A percentile compares a stretch with the other conserved stretches of the same genome.
These are phyloP conservation scores for Eupeodes latifasciatus DNA, from an alignment of 2,888 invertebrate genomes.

Conservation along the genomic window DNA sequence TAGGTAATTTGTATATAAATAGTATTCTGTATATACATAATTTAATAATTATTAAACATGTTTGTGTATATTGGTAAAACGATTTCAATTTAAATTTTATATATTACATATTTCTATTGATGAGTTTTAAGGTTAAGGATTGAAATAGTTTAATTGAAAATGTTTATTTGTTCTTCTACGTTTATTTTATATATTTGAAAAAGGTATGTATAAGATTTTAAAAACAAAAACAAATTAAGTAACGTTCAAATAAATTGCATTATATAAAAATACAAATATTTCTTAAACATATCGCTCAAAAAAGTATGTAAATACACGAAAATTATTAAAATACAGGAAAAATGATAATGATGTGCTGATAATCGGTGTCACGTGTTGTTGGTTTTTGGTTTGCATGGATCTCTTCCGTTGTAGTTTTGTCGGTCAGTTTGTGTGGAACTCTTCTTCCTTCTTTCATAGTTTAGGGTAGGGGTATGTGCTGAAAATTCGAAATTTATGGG, in stretches of 20 bases:
- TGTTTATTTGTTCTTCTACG: conserved; percentile 38
- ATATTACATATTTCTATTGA: conserved; percentile 57
- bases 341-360: not conserved
- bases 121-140: conserved; percentile 50
- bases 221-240: conserved; percentile 60
- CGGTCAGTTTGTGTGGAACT: too few species aligned
- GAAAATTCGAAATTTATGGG: too few species aligned
- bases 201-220: conserved; percentile 30
- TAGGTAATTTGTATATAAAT: conserved; percentile 54
- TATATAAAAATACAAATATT: conserved; percentile 72
- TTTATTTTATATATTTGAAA: conserved; percentile 51
- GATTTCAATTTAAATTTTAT: too few species aligned
- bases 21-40: conserved; percentile 63
- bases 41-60: conserved; percentile 37
- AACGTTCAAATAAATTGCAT: too few species aligned
- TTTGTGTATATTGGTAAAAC: too few species aligned
- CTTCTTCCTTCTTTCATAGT: too few species aligned
- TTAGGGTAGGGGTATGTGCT: too few species aligned
- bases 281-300: conserved; percentile 63
- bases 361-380: too few species aligned
- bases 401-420: too few species aligned
- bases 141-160: conserved; percentile 47
- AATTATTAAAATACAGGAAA: conserved; percentile 39
- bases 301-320: conserved; percentile 38
- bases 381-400: too few species aligned